Base-by-base conservation (phyloP, 2,113 vertebrate species). In the Procavia capensis region DNA sequence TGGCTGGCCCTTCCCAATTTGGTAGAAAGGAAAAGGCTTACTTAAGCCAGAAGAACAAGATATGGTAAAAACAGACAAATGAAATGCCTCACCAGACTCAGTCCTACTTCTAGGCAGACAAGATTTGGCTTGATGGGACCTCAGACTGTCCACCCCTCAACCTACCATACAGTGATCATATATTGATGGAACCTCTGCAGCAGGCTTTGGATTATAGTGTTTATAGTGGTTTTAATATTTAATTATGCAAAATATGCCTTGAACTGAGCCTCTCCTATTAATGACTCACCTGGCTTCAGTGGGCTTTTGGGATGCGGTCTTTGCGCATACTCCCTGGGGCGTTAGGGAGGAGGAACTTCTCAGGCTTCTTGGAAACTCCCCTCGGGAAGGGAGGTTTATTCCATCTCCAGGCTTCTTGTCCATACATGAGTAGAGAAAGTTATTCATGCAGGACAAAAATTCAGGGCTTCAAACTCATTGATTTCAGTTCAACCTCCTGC, bases 111-210 rank as follows among this genome's bases (percentile, higher is more conserved):
- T 41, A 22, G 27, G 34, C 1, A 29, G 19, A 61, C 41, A 59
- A 1, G 19, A 61, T 27, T 63, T 64, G 84, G 90, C 29, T 7
- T 8, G 1, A 36, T 3, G 20, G 86, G 90, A 64, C 39, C 17
- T 61, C 63, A 80, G 72, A 39, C 20, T 68, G 29, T 14, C 16
- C 43, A 9, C 16, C 0, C 50, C n/a, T 2, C 13, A 16, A 22
- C 22, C 41, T 78, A 31, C 61, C 50, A 3, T 0, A 74, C 45
- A 31, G 36, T 24, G 7, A 2, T 6, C 7, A 34, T 45, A 6
- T 2, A 0, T 9, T 4, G 36, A 9, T 45, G 2, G 17, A 2
- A 36, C 10, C 29, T 9, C 59, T 39, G 10, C 31, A 24, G 36
- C 41, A n/a, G 75, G 24, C 19, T 50, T 50, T 45, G 14, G n/a